Evolutionary conservation across 2,888 invertebrate genomes (phyloP).

Genomic region (Epicampocera succincta): DNA sequence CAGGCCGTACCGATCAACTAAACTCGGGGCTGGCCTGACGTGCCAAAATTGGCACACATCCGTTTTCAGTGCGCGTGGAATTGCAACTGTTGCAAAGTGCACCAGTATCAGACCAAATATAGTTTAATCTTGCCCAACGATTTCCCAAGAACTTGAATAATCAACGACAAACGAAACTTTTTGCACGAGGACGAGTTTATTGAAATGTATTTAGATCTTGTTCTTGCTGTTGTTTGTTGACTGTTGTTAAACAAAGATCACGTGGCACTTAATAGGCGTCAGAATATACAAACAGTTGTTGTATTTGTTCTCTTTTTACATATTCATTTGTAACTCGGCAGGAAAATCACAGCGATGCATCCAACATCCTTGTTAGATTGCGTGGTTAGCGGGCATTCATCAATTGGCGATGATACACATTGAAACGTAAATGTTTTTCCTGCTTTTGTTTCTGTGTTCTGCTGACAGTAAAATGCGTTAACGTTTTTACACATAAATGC

Average conservation of each 20-base stretch:
- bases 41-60: conserved; percentile 32
- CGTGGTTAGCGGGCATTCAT: conserved; percentile 79
- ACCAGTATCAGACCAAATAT: conserved; percentile 58
- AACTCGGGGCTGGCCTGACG: too few relatives aligned
- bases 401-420: conserved; percentile 71
- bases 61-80: conserved; percentile 30
- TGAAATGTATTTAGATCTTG: conserved; percentile 25
- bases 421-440: conserved; percentile 71
- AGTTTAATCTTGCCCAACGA: conserved; percentile 60
- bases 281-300: conserved; percentile 62
- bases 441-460: conserved; percentile 54
- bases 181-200: conserved; percentile 16
- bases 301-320: conserved; percentile 4
- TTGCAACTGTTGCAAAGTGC: conserved; percentile 59
- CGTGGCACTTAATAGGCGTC: conserved; percentile 71
- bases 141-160: conserved; percentile 63
- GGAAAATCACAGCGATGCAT: conserved; percentile 43
- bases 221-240: conserved; percentile 25
- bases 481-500: conserved; percentile 66
- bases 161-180: conserved; percentile 46
- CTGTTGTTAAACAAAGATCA: conserved; percentile 69
- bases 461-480: conserved; percentile 76
- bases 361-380: conserved; percentile 69
- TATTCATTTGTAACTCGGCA: conserved; percentile 38
- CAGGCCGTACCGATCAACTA: too few relatives aligned